A percentile compares a stretch with the other conserved stretches of the same genome.
Evolutionary conservation across 2,113 vertebrate species (phyloP).

Genomic region (Ictidomys tridecemlineatus): DNA sequence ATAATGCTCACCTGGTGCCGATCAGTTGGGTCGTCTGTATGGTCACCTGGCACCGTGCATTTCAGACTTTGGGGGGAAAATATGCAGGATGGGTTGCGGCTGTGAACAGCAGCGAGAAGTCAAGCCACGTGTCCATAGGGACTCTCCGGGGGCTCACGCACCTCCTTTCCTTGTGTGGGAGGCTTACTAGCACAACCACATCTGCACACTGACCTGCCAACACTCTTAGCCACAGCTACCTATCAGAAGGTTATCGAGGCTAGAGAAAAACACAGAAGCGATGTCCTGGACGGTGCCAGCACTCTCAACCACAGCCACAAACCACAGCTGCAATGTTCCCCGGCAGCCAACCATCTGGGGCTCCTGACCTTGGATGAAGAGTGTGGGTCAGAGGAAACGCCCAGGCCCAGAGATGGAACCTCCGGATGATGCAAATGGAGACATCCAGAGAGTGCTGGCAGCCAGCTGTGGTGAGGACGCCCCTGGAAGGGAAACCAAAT

Average conservation of each 20-base stretch:
- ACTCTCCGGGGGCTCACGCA: not conserved
- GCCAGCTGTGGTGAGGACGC: not conserved
- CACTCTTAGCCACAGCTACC: not conserved
- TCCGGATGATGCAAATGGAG: not conserved
- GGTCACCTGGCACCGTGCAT: not conserved
- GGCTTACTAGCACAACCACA: not conserved
- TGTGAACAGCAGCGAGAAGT: not conserved
- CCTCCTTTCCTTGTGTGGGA: not conserved
- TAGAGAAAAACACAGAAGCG: constrained; percentile 1
- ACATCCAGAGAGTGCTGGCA: not conserved
- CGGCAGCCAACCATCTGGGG: not conserved
- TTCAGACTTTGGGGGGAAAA: not conserved
- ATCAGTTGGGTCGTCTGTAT: not conserved
- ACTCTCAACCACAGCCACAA: not conserved
- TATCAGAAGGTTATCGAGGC: constrained; percentile 30
- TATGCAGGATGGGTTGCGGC: not conserved
- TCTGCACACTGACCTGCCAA: not conserved
- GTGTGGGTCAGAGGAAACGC: not conserved
- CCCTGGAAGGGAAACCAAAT: not conserved
- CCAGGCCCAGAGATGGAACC: not conserved
- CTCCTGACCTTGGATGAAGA: constrained; percentile 46
- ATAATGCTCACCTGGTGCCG: constrained; percentile 34
- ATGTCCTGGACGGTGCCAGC: not conserved
- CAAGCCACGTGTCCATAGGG: not conserved
- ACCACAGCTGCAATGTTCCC: not conserved